Conservation (phyloP, 2,888 invertebrate genomes). For the Resseliella maxima region DNA sequence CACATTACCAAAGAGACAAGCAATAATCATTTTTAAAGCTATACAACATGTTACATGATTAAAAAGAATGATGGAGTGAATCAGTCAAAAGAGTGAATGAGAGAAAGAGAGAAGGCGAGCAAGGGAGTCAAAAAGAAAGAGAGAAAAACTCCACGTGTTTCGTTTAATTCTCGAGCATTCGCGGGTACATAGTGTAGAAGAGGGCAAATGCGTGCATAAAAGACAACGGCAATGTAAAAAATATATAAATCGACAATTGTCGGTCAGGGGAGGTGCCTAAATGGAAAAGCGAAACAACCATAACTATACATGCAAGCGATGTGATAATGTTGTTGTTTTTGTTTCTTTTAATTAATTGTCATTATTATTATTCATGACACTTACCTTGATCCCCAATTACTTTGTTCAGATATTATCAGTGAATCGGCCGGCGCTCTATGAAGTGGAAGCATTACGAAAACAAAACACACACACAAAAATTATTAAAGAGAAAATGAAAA, state of each 20-base stretch:
- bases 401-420: slow-evolving; percentile 60
- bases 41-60: too few species aligned
- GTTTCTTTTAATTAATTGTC: slow-evolving; percentile 53
- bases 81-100: too few species aligned
- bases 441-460: slow-evolving; percentile 20
- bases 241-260: slow-evolving; percentile 57
- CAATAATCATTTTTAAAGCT: too few species aligned
- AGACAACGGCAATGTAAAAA: slow-evolving; percentile 41
- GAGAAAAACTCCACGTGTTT: too few species aligned
- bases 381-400: slow-evolving; percentile 60
- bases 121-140: neutral
- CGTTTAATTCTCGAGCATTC: neutral
- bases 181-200: neutral
- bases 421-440: slow-evolving; percentile 60
- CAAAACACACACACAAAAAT: neutral
- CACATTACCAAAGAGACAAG: too few species aligned
- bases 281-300: slow-evolving; percentile 56
- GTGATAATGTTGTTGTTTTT: neutral
- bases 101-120: too few species aligned
- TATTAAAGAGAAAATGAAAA: neutral
- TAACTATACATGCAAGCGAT: neutral
- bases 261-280: slow-evolving; percentile 58
- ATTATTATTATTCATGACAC: slow-evolving; percentile 37
- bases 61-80: too few species aligned
- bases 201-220: neutral